Conservation (phyloP, 2,888 invertebrate species). For the Acanthosoma haemorrhoidale region DNA sequence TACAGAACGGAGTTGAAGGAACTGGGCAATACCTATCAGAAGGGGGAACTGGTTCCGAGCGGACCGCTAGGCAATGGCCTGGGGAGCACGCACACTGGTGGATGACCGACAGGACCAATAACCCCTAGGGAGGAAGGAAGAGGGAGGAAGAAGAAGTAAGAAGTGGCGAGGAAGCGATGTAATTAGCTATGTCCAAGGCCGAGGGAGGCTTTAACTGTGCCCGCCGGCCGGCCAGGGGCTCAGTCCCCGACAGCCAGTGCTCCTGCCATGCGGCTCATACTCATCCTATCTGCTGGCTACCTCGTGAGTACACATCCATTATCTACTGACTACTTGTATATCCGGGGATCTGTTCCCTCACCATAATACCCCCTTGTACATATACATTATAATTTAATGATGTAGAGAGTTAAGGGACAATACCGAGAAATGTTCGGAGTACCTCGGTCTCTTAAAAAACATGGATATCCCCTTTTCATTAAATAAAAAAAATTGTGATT, state of each 20-base stretch:
- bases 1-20: no score
- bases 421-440: no score
- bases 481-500: no score
- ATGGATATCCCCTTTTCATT: no score
- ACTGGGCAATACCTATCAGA: not conserved
- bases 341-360: no score
- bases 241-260: not conserved
- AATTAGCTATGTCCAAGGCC: not conserved
- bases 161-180: not conserved
- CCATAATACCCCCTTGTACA: no score
- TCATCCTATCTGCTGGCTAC: no score
- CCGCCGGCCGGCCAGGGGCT: not conserved
- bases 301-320: no score
- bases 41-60: not conserved
- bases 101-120: not conserved
- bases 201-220: not conserved
- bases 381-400: no score
- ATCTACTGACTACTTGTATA: no score
- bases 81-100: not conserved
- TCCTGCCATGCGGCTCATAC: not conserved
- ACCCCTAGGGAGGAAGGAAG: not conserved
- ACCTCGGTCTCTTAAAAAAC: no score
- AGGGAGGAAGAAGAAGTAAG: not conserved
- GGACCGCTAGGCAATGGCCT: not conserved
- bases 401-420: no score